Evolutionary conservation across 2,888 invertebrate species (phyloP).

Genomic region (Thera britannica): DNA sequence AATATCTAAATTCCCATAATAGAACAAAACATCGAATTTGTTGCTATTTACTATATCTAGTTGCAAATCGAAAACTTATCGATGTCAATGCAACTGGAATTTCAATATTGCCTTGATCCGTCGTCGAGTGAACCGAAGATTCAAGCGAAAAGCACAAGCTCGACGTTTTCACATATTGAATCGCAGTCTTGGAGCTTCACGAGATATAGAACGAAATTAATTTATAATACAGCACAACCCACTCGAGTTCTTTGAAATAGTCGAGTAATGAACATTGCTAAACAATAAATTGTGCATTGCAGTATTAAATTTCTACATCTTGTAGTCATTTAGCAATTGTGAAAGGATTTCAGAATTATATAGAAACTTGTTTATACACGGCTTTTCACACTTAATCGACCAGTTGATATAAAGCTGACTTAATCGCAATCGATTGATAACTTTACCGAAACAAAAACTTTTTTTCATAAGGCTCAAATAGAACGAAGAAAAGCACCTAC

Average conservation of each 20-base stretch:
- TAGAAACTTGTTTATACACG: neutral
- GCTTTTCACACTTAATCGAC: neutral
- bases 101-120: constrained; percentile 32
- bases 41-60: neutral
- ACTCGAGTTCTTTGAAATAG: constrained; percentile 9
- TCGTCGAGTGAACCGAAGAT: constrained; percentile 5
- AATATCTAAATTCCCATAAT: neutral
- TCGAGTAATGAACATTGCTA: constrained; percentile 24
- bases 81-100: constrained; percentile 26
- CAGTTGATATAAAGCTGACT: neutral
- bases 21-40: no score
- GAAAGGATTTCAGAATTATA: constrained; percentile 6
- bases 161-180: constrained; percentile 26
- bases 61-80: constrained; percentile 6
- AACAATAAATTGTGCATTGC: constrained; percentile 23
- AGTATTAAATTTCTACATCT: constrained; percentile 10
- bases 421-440: no score
- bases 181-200: constrained; percentile 9
- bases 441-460: no score
- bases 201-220: constrained; percentile 25
- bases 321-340: constrained; percentile 18
- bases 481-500: neutral
- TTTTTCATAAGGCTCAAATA: neutral
- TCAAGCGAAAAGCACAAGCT: constrained; percentile 23
- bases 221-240: constrained; percentile 16